A percentile compares a stretch with the other conserved stretches of the same genome.
Evolutionary conservation across 2,113 vertebrate genomes (phyloP).

Genomic region (Chaetura pelagica): DNA sequence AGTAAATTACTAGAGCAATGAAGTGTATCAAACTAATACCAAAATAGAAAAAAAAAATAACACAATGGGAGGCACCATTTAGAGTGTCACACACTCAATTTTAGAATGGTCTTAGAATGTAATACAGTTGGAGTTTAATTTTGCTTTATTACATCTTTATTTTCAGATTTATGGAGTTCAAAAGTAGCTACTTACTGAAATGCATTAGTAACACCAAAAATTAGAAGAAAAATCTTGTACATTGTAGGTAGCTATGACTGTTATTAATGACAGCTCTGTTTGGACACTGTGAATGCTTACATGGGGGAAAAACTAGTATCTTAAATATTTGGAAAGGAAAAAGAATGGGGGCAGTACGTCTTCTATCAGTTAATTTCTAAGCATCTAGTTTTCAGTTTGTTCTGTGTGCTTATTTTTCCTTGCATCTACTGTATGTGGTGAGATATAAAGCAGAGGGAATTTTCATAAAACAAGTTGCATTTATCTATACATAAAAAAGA

Average conservation of each 20-base stretch:
- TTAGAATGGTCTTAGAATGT: not conserved
- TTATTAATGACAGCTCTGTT: not conserved
- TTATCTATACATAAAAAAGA: constrained; percentile 46
- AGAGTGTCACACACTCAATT: not conserved
- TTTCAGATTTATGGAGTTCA: not conserved
- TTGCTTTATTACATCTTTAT: not conserved
- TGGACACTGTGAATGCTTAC: not conserved
- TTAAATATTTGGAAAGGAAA: not conserved
- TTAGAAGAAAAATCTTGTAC: not conserved
- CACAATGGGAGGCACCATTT: not conserved
- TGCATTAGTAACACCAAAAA: not conserved
- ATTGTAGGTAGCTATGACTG: not conserved
- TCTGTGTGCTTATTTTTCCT: not conserved
- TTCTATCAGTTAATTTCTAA: not conserved
- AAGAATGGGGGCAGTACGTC: not conserved
- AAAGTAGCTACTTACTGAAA: not conserved
- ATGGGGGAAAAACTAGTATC: not conserved
- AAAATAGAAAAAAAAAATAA: not conserved
- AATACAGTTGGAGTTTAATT: not conserved
- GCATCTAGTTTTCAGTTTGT: not conserved
- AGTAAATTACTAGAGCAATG: not conserved
- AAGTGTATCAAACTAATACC: not conserved
- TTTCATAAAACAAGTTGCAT: constrained; percentile 24
- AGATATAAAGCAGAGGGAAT: not conserved
- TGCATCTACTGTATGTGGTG: not conserved